phyloP scores from a whole-genome alignment of 2,797 vertebrate genomes.

The Enteromius trimaculatus region DNA sequence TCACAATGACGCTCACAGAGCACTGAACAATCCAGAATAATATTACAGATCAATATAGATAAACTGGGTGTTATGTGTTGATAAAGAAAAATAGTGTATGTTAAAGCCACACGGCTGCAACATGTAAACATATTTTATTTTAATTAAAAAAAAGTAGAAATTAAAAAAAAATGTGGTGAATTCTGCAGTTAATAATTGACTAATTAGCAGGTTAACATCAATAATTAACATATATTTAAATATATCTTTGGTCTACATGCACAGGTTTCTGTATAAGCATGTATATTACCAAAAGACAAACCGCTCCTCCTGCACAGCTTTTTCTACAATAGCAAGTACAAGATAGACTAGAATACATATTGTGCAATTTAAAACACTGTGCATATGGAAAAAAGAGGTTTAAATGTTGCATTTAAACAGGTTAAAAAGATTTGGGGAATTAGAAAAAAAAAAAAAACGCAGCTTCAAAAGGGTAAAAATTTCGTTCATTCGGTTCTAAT shows the following conservation, averaged over 20 bases:
- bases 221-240: background rate
- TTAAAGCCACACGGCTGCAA: background rate
- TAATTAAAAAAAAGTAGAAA: too few relatives aligned
- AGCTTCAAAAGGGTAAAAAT: slow-evolving; percentile 57
- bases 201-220: background rate
- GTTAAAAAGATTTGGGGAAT: slow-evolving; percentile 54
- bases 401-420: slow-evolving; percentile 43
- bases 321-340: slow-evolving; percentile 3
- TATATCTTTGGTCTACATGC: background rate
- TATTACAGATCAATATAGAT: background rate
- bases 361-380: slow-evolving; percentile 15
- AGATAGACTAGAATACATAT: background rate
- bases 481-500: slow-evolving; percentile 29
- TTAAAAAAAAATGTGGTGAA: too few relatives aligned
- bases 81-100: background rate
- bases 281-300: background rate
- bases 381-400: slow-evolving; percentile 27
- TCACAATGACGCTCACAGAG: slow-evolving; percentile 14
- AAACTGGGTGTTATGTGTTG: background rate
- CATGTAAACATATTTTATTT: background rate
- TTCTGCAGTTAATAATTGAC: too few relatives aligned
- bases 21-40: background rate
- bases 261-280: background rate
- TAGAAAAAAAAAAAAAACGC: slow-evolving; percentile 37
- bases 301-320: background rate